phyloP scores from a whole-genome alignment of 2,888 invertebrate genomes.

The Malachius bipustulatus region DNA sequence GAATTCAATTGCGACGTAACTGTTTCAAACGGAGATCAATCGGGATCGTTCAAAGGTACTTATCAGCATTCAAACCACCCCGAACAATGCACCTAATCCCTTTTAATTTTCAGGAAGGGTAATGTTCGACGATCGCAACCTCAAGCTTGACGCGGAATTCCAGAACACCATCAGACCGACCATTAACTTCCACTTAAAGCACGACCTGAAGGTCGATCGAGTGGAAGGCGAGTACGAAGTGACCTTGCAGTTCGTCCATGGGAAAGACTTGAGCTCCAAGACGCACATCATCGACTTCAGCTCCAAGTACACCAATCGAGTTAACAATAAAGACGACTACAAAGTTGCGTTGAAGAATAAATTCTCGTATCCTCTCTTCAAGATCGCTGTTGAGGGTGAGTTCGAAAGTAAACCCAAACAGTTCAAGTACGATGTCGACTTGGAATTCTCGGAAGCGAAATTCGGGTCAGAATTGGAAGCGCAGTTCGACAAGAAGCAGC shows the following conservation, averaged over 20 bases:
- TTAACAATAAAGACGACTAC: conserved; percentile 19
- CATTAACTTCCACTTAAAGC: conserved; percentile 48
- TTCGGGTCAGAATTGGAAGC: conserved; percentile 40
- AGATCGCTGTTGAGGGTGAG: conserved; percentile 42
- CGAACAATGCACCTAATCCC: no score
- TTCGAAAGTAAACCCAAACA: conserved; percentile 46
- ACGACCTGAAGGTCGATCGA: conserved; percentile 32
- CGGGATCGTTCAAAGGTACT: conserved; percentile 37
- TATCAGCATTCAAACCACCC: no score
- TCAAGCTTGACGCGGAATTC: conserved; percentile 41
- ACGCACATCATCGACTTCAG: conserved; percentile 36
- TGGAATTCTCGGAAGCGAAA: conserved; percentile 47
- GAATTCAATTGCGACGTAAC: conserved; percentile 41
- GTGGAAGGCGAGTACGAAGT: conserved; percentile 19
- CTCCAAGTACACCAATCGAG: conserved; percentile 16
- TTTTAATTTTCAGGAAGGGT: no score
- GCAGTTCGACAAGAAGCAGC: conserved; percentile 33
- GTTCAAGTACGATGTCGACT: conserved; percentile 44
- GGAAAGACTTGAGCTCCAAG: conserved; percentile 46
- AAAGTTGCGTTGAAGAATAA: conserved; percentile 41
- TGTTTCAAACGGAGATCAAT: conserved; percentile 39
- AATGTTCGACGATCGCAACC: conserved; percentile 33
- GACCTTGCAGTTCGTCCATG: conserved; percentile 42
- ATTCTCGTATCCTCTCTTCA: conserved; percentile 44
- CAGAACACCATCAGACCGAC: conserved; percentile 48